Evolutionary conservation across 2,113 vertebrate genomes (phyloP).

Genomic region (Alouatta palliata): DNA sequence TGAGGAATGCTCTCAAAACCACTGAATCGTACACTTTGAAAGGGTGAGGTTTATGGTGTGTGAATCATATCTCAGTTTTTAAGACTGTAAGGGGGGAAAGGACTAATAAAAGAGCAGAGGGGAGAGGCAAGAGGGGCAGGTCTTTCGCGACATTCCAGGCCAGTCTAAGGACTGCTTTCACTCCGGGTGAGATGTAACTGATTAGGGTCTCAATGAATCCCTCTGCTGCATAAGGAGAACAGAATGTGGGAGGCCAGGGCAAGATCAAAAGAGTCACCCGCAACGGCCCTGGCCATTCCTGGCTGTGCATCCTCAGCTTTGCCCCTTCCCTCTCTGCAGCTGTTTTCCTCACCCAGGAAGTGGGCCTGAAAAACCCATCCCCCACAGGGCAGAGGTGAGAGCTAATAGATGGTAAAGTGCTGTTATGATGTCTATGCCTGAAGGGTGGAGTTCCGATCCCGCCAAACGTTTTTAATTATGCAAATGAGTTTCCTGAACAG

Average conservation of each 20-base stretch:
- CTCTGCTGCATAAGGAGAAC: accelerated
- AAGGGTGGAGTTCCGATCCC: neutral
- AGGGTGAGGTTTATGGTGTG: neutral
- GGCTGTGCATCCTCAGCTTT: neutral
- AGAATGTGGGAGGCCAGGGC: neutral
- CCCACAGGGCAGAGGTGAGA: neutral
- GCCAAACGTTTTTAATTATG: constrained; percentile 23
- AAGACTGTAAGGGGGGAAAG: neutral
- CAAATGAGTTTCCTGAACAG: constrained; percentile 68
- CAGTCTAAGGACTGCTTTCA: neutral
- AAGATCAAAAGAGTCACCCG: accelerated
- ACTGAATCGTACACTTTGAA: accelerated
- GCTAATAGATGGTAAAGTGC: neutral
- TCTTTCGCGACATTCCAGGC: neutral
- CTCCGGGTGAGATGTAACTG: accelerated
- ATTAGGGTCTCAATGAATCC: neutral
- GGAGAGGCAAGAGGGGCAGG: no score
- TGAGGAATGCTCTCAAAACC: neutral
- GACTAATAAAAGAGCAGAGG: neutral
- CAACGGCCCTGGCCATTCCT: neutral
- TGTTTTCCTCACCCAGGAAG: neutral
- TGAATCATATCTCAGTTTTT: neutral
- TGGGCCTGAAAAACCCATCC: neutral
- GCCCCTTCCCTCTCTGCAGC: neutral
- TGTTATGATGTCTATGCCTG: neutral